A percentile compares a stretch with the other conserved stretches of the same genome.
Conservation (phyloP, 2,113 vertebrate genomes). For the Elaphurus davidianus region DNA sequence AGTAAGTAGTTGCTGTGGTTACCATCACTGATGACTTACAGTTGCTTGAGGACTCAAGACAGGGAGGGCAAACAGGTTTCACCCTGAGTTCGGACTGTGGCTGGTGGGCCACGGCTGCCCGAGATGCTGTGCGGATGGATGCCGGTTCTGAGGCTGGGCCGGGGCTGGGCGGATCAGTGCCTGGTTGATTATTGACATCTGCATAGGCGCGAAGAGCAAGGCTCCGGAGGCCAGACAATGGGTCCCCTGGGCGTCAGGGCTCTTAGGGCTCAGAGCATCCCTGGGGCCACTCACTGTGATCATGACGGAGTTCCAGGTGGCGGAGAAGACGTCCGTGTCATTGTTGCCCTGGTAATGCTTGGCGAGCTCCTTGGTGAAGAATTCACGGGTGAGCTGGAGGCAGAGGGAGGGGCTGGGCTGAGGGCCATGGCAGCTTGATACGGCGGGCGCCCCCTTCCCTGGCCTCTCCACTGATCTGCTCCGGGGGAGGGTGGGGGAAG, state of each 20-base stretch:
- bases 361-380: conserved; percentile 93
- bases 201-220: neutral
- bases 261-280: neutral
- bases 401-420: neutral
- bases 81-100: fast-evolving
- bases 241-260: fast-evolving
- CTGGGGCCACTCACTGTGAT: conserved; percentile 86
- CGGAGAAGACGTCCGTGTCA: conserved; percentile 87
- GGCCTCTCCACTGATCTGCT: neutral
- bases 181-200: neutral
- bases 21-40: fast-evolving
- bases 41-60: too few relatives aligned
- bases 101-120: fast-evolving
- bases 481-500: neutral
- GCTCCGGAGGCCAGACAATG: neutral
- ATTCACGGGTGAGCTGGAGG: conserved; percentile 90
- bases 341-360: conserved; percentile 91
- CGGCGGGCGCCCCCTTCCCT: fast-evolving
- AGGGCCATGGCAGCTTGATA: neutral
- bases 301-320: conserved; percentile 96
- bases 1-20: fast-evolving
- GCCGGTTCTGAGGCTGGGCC: neutral
- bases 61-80: neutral
- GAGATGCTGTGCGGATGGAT: fast-evolving
- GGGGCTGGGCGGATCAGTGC: fast-evolving